Base-by-base conservation (phyloP, 2,113 vertebrate genomes). In the Callocephalon fimbriatum region DNA sequence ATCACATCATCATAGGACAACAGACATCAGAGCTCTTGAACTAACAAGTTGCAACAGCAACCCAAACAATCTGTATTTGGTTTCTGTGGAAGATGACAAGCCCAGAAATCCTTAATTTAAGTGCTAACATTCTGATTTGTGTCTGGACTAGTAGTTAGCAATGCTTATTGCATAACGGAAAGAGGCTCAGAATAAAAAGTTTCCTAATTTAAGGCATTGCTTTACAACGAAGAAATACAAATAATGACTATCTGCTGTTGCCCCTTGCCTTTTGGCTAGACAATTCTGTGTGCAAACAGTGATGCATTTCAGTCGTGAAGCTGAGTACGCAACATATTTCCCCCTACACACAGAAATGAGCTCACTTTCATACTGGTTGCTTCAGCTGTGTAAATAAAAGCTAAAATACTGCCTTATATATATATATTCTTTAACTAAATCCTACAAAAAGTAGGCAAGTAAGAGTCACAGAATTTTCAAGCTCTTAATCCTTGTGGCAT, bases 1-100 rank as follows among this genome's bases (percentile, higher is more conserved):
- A 59, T 11, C 50, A 22, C 2, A 1, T 32, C 10, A 1, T 37
- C 15, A 1, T 15, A n/a, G 25, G 47, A 56, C 18, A 2, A 59
- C 6, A 35, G 31, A 20, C 29, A 20, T 22, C 18, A 4, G 35
- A 85, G 47, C 31, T 89, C 74, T 27, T 27, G 23, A 80, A 85
- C 26, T 38, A 56, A n/a, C 18, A 72, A 54, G 10, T 2, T 73
- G 45, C 40, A 62, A 44, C 31, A 38, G 53, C 53, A 73, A 42
- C 21, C 15, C 25, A 27, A 29, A 19, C 19, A 23, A 47, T 40
- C 26, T 27, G 40, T 2, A 5, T 73, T 67, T 37, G 18, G 31
- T 54, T 12, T 47, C 45, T 15, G 5, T n/a, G 10, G 32, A 61
- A 54, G 61, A 53, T 19, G 40, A 48, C 40, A 54, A 23, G 4